Percentiles rank a stretch among this genome's conserved stretches.
These are phyloP conservation scores for Temnothorax unifasciatus DNA, from an alignment of 2,888 invertebrate genomes.

Conservation along the genomic window DNA sequence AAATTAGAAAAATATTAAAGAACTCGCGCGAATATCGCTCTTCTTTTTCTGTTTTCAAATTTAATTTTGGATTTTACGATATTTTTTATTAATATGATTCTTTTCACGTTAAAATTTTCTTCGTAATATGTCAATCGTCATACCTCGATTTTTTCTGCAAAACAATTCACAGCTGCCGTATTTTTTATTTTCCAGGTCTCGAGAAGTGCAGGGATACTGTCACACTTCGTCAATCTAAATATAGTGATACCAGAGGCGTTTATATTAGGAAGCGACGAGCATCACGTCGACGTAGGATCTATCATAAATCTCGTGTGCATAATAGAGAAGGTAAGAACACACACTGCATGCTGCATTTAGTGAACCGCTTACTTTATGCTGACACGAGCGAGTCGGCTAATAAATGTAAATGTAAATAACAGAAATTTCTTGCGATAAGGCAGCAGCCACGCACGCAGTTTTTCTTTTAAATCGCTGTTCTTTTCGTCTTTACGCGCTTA, in stretches of 20 bases:
- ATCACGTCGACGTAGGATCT: constrained; percentile 96
- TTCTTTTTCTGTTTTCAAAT: neutral
- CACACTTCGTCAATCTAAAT: constrained; percentile 95
- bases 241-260: constrained; percentile 96
- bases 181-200: constrained; percentile 89
- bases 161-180: neutral
- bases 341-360: constrained; percentile 23
- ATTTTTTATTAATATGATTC: neutral
- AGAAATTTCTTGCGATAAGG: constrained; percentile 27
- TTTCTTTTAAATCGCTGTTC: neutral
- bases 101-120: neutral
- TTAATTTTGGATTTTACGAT: neutral
- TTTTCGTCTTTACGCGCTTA: neutral
- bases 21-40: neutral
- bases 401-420: constrained; percentile 49
- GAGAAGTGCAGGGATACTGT: constrained; percentile 93
- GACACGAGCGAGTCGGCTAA: constrained; percentile 11
- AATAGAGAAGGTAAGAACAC: constrained; percentile 93
- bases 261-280: constrained; percentile 93
- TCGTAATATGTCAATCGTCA: neutral
- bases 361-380: constrained; percentile 12
- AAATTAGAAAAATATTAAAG: neutral
- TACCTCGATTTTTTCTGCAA: neutral
- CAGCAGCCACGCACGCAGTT: neutral
- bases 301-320: constrained; percentile 96